phyloP scores from a whole-genome alignment of 1,140 invertebrate genomes.

The Cotesia vestalis region DNA sequence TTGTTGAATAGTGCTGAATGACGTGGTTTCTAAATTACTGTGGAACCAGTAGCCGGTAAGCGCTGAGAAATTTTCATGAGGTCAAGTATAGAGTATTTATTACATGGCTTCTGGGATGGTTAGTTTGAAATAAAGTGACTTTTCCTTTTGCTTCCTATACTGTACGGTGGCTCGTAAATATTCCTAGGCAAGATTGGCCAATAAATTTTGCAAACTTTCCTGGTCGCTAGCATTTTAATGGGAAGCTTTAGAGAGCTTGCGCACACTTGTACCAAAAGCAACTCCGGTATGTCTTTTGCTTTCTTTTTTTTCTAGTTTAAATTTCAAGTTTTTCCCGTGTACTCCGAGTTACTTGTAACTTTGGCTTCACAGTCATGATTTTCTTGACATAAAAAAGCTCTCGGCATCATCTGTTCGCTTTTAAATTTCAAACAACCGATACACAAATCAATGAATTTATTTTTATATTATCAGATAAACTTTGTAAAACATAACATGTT shows the following conservation, averaged over 20 bases:
- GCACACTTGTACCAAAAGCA: constrained; percentile 7
- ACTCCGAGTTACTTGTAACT: not conserved
- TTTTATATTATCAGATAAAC: not conserved
- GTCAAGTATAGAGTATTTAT: constrained; percentile 41
- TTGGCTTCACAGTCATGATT: constrained; percentile 11
- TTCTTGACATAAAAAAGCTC: constrained; percentile 19
- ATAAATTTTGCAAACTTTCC: constrained; percentile 49
- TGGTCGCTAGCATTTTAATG: constrained; percentile 48
- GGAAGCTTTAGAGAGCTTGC: constrained; percentile 34
- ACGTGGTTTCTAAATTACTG: not conserved
- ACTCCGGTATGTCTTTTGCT: constrained; percentile 5
- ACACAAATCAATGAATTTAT: constrained; percentile 24
- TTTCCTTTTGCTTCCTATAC: constrained; percentile 30
- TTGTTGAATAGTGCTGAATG: constrained; percentile 14
- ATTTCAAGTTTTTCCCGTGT: not conserved
- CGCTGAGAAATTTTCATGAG: constrained; percentile 38
- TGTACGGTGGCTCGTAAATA: constrained; percentile 44
- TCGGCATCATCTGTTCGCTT: constrained; percentile 5
- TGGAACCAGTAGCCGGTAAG: not conserved
- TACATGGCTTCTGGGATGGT: constrained; percentile 31
- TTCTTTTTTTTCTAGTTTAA: not conserved
- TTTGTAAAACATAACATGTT: not conserved
- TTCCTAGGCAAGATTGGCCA: constrained; percentile 47
- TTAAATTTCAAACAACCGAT: not conserved
- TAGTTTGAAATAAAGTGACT: constrained; percentile 40